phyloP scores from a whole-genome alignment of 2,113 vertebrate genomes.

The Muscicapa adusta region DNA sequence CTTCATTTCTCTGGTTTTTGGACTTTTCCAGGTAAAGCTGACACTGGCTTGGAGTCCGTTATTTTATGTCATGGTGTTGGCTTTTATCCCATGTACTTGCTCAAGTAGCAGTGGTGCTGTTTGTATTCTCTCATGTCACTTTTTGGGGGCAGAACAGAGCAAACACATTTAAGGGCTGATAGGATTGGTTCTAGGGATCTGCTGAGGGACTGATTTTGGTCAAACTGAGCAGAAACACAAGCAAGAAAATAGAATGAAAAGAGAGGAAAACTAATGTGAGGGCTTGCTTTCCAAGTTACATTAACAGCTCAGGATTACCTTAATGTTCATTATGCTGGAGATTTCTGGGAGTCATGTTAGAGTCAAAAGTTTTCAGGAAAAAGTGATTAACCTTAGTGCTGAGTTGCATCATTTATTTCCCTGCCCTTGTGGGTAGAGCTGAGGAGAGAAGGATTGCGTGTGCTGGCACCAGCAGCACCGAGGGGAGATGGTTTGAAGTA shows the following conservation, averaged over 20 bases:
- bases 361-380: neutral
- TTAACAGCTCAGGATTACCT: neutral
- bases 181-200: neutral
- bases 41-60: neutral
- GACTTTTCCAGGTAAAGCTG: neutral
- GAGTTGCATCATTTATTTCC: neutral
- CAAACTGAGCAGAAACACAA: neutral
- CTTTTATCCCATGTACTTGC: neutral
- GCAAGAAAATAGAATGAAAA: neutral
- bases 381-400: neutral
- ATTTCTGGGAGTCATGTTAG: neutral
- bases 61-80: neutral
- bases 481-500: neutral
- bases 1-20: neutral
- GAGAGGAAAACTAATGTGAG: fast-evolving
- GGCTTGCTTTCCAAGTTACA: neutral
- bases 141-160: neutral
- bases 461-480: neutral
- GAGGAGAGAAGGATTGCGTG: neutral
- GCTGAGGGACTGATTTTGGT: neutral
- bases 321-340: neutral
- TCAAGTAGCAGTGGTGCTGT: neutral
- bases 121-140: neutral
- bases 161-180: neutral
- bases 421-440: neutral